These are phyloP conservation scores for Gephyroberyx darwinii DNA, from an alignment of 2,797 vertebrate species.

Conservation along the genomic window DNA sequence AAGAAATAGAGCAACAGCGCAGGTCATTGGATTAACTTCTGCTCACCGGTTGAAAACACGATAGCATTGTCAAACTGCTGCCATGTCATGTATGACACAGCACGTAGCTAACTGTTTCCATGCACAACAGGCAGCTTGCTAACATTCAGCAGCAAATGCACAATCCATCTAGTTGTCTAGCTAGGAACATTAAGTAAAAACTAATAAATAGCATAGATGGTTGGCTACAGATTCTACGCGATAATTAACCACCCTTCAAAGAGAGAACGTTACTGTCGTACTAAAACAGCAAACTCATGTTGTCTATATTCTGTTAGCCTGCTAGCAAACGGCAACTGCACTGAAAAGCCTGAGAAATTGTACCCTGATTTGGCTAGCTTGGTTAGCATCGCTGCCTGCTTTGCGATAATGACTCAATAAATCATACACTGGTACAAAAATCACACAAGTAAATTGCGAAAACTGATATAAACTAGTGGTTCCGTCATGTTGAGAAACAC, in stretches of 20 bases:
- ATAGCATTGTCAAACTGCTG: neutral
- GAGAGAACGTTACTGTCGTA: neutral
- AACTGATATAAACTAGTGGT: accelerated
- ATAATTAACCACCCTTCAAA: neutral
- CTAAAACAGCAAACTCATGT: neutral
- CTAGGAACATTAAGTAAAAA: conserved; percentile 8
- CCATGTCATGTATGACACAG: conserved; percentile 65
- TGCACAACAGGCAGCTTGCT: conserved; percentile 1
- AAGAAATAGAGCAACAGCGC: conserved; percentile 22
- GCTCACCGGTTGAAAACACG: neutral
- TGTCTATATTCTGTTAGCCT: neutral
- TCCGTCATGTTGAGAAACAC: accelerated
- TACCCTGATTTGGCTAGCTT: conserved; percentile 35
- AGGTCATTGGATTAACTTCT: neutral
- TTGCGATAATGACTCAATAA: neutral
- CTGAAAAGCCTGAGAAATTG: neutral
- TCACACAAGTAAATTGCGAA: accelerated
- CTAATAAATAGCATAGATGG: neutral
- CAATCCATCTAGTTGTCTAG: conserved; percentile 5
- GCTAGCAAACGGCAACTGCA: conserved; percentile 8
- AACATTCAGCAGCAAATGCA: neutral
- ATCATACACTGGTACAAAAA: neutral
- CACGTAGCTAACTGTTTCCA: conserved; percentile 33
- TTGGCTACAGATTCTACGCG: neutral
- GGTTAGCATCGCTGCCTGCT: conserved; percentile 28